Evolutionary conservation across 2,797 vertebrate genomes (phyloP).

Genomic region (Melanotaenia boesemani): DNA sequence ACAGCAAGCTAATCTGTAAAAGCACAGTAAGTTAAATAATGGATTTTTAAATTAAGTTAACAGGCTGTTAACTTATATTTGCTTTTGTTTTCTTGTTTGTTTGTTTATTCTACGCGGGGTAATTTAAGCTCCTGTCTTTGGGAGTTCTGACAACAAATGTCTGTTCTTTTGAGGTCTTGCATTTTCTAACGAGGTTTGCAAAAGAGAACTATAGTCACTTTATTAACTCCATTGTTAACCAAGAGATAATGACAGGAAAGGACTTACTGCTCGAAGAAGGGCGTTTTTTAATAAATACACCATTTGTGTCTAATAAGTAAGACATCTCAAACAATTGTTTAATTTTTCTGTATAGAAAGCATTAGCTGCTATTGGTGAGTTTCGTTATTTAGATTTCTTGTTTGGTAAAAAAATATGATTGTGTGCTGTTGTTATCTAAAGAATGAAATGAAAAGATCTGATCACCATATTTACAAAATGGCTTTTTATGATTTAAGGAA

Average conservation of each 20-base stretch:
- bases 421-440: neutral
- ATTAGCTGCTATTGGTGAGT: neutral
- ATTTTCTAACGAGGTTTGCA: neutral
- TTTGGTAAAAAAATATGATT: neutral
- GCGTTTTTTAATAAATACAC: neutral
- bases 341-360: neutral
- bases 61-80: neutral
- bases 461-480: neutral
- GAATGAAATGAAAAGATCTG: neutral
- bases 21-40: slow-evolving; percentile 46
- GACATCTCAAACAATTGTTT: neutral
- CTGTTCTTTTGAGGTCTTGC: neutral
- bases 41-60: neutral
- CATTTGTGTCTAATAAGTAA: neutral
- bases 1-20: slow-evolving; percentile 3
- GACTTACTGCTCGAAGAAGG: neutral
- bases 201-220: neutral
- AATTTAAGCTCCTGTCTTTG: neutral
- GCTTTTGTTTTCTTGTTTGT: neutral
- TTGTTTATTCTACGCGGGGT: neutral
- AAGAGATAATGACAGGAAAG: neutral
- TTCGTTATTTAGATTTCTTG: neutral
- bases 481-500: neutral
- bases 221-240: neutral
- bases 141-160: neutral